Evolutionary conservation across 2,888 invertebrate species (phyloP).

Genomic region (Caenorhabditis macrosperma): DNA sequence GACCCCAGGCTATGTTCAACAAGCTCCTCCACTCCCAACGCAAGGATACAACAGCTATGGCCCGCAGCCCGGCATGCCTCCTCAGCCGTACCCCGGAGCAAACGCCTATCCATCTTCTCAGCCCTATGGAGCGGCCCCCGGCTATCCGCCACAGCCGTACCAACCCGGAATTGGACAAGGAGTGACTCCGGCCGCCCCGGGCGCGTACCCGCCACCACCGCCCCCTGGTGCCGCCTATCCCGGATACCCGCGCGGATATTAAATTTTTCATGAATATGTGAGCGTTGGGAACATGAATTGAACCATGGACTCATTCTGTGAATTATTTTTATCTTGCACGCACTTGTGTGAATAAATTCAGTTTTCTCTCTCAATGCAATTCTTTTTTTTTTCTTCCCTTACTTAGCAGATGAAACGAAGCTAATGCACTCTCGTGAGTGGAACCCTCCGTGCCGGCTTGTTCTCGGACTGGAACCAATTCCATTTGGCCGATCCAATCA

Average conservation of each 20-base stretch:
- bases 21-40: slow-evolving; percentile 46
- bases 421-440: slow-evolving; percentile 20
- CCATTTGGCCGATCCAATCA: slow-evolving; percentile 20
- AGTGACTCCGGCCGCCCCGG: slow-evolving; percentile 15
- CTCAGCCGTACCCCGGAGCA: slow-evolving; percentile 17
- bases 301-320: background rate
- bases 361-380: background rate
- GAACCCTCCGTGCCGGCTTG: slow-evolving; percentile 6
- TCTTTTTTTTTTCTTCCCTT: no score
- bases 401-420: background rate
- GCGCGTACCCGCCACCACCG: slow-evolving; percentile 37
- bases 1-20: slow-evolving; percentile 34
- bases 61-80: slow-evolving; percentile 21
- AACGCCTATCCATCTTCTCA: slow-evolving; percentile 11
- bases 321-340: background rate
- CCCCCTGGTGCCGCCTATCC: slow-evolving; percentile 21
- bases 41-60: slow-evolving; percentile 35
- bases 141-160: slow-evolving; percentile 32
- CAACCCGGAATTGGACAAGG: slow-evolving; percentile 45
- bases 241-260: slow-evolving; percentile 43
- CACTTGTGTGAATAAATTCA: background rate
- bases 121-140: slow-evolving; percentile 4
- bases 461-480: slow-evolving; percentile 46
- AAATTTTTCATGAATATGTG: slow-evolving; percentile 16
- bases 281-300: slow-evolving; percentile 4